Evolutionary conservation across 1,140 invertebrate genomes (phyloP), one percentile per base, ranked within the genome.

Genomic region (Calephelis nemesis): DNA sequence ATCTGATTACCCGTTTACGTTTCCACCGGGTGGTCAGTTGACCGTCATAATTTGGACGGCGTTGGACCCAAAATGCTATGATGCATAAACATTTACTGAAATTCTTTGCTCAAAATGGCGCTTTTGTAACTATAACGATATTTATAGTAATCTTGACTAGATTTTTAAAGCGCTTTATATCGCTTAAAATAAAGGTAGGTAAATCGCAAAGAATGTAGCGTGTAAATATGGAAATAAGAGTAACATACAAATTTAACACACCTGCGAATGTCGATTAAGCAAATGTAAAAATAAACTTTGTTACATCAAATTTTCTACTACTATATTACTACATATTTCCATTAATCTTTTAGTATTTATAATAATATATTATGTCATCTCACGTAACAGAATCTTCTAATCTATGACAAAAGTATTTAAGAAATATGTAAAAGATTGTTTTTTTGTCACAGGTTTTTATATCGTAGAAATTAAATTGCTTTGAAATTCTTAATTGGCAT

Each of bases 11-110:
- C 65, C 71, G 74, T 72, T 77, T 74, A 70, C 71, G 74, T 74
- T 72, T 81, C 77, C 76, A 75, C 48, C 73, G 74, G 77, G 83
- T 84, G 84, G 78, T 78, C 88, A 90, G 84, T 88, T 90, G 88
- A 85, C 88, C 86, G 88, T 83, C 72, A 88, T 90, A 90, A 90
- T 90, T 87, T 79, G 83, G 70, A 70, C 73, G 71, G 68, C 70
- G 70, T 79, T 67, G 79, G 83, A 75, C 75, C 74, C 77, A 82
- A 85, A 80, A 80, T 71, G 81, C 49, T 74, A 66, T 83, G 86
- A 83, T 74, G 88, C 86, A 85, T 90, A 85, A 90, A 88, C 86
- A 83, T 84, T 87, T 82, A 8, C n/a, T 45, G 30, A 58, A 45
- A 65, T 50, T 50, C 11, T 49, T 67, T 67, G 65, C 63, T 66